These are phyloP conservation scores for Syrrhaptes paradoxus DNA, from an alignment of 2,113 vertebrate species.

Conservation along the genomic window DNA sequence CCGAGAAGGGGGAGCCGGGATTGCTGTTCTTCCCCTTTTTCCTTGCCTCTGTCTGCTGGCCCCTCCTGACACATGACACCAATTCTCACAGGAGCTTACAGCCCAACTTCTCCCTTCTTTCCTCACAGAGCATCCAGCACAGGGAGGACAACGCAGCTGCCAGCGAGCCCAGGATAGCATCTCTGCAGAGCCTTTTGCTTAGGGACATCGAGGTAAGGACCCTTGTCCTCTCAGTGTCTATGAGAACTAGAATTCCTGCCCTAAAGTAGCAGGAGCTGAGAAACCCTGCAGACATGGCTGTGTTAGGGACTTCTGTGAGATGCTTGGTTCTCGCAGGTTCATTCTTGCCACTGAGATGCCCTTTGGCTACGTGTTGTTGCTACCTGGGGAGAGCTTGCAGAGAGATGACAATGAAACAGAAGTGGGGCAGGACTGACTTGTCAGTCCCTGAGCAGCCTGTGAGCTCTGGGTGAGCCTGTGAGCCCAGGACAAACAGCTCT, in stretches of 20 bases:
- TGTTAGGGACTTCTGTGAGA: background rate
- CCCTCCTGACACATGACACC: conserved; percentile 18
- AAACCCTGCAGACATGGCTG: background rate
- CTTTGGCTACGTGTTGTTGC: background rate
- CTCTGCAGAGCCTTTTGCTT: background rate
- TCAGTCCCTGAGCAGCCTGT: background rate
- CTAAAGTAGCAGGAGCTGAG: background rate
- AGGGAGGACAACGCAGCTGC: background rate
- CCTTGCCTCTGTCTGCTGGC: background rate
- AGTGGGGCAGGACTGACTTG: background rate
- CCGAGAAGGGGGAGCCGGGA: background rate
- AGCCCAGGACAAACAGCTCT: background rate
- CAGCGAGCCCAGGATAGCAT: background rate
- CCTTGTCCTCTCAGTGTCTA: background rate
- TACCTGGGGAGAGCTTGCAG: background rate
- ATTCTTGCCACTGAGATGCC: background rate
- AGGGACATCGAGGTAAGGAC: conserved; percentile 42
- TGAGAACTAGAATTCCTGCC: background rate
- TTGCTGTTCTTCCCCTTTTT: background rate
- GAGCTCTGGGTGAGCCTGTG: background rate
- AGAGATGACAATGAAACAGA: background rate
- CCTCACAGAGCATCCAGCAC: background rate
- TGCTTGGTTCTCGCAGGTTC: background rate
- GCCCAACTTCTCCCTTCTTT: background rate
- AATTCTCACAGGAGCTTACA: background rate